A percentile compares a stretch with the other conserved stretches of the same genome.
Conservation (phyloP, 2,888 invertebrate genomes). For the Neoscelio sp. region DNA sequence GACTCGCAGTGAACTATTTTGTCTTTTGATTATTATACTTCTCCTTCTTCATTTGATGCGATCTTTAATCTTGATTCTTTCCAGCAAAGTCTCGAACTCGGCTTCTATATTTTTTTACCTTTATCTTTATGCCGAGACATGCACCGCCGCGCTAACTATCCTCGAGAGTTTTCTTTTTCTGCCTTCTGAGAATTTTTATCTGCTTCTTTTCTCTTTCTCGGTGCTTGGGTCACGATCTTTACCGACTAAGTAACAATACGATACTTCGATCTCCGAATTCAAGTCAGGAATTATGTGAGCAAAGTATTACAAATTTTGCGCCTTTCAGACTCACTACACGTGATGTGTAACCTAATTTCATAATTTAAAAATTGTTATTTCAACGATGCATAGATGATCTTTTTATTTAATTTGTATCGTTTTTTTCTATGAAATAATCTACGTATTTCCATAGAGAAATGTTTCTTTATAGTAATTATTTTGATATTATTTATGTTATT, state of each 20-base stretch:
- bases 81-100: constrained; percentile 39
- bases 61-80: constrained; percentile 63
- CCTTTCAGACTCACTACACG: constrained; percentile 34
- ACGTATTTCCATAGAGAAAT: too few relatives aligned
- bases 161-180: constrained; percentile 69
- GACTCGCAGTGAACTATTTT: constrained; percentile 37
- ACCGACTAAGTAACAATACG: constrained; percentile 57
- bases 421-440: too few relatives aligned
- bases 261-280: constrained; percentile 59
- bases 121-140: constrained; percentile 68
- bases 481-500: too few relatives aligned
- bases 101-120: constrained; percentile 59
- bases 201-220: constrained; percentile 58
- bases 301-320: constrained; percentile 50
- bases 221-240: constrained; percentile 53
- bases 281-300: constrained; percentile 59
- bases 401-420: too few relatives aligned
- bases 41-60: constrained; percentile 26
- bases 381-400: too few relatives aligned
- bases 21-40: constrained; percentile 47
- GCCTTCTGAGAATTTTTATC: constrained; percentile 65
- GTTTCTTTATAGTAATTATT: too few relatives aligned
- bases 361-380: constrained; percentile 16
- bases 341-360: constrained; percentile 33
- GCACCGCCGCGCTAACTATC: constrained; percentile 71